These are phyloP conservation scores for Popillia japonica DNA, from an alignment of 1,140 invertebrate genomes.

Conservation along the genomic window DNA sequence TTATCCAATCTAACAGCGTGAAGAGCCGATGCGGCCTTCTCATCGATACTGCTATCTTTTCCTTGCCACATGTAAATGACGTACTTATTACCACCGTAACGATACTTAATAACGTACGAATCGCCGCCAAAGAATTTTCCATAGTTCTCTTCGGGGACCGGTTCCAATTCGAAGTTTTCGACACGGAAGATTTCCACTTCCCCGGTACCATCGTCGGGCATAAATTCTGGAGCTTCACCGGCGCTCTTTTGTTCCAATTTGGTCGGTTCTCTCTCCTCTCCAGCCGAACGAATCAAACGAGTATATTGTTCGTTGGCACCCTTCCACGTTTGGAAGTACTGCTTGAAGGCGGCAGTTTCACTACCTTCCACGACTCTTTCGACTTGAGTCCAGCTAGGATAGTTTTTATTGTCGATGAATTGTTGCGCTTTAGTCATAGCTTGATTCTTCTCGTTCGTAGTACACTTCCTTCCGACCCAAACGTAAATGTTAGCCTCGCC, in stretches of 20 bases:
- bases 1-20: conserved; percentile 70
- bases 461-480: conserved; percentile 84
- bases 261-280: conserved; percentile 36
- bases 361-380: conserved; percentile 75
- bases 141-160: conserved; percentile 65
- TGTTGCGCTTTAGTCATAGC: conserved; percentile 80
- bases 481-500: conserved; percentile 83
- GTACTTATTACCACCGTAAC: conserved; percentile 65
- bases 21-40: conserved; percentile 70
- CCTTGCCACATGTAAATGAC: conserved; percentile 83
- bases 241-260: conserved; percentile 57
- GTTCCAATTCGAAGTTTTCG: conserved; percentile 68
- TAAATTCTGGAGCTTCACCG: conserved; percentile 71
- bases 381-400: conserved; percentile 81
- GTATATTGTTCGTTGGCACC: conserved; percentile 69
- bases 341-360: conserved; percentile 80
- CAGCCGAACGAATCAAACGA: conserved; percentile 64
- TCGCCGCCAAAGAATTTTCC: conserved; percentile 80
- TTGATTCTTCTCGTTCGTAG: conserved; percentile 77
- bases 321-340: conserved; percentile 80
- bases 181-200: conserved; percentile 63
- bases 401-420: conserved; percentile 75
- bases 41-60: conserved; percentile 66
- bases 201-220: conserved; percentile 76
- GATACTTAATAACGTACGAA: conserved; percentile 80